phyloP scores from a whole-genome alignment of 2,113 vertebrate species.

The Typhlomys cinereus region DNA sequence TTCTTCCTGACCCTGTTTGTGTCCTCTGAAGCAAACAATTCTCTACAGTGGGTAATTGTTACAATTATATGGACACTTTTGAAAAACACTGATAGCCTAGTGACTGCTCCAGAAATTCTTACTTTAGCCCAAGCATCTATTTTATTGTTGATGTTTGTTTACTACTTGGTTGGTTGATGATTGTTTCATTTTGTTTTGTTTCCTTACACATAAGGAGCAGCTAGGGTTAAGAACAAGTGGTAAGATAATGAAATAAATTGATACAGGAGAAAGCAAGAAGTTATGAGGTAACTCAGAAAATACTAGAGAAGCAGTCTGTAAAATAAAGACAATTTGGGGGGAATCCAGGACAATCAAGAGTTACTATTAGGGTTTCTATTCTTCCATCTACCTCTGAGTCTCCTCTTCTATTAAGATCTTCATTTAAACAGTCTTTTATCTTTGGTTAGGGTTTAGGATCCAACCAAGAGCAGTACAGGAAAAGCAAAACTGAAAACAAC shows the following conservation, averaged over 20 bases:
- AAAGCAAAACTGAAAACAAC: too few relatives aligned
- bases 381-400: too few relatives aligned
- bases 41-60: constrained; percentile 1
- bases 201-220: not conserved
- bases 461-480: too few relatives aligned
- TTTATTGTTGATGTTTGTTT: not conserved
- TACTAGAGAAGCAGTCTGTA: not conserved
- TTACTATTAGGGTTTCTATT: not conserved
- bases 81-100: not conserved
- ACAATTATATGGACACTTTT: constrained; percentile 25
- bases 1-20: not conserved
- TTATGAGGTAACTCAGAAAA: not conserved
- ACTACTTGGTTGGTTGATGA: not conserved
- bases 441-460: too few relatives aligned
- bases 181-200: not conserved
- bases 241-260: not conserved
- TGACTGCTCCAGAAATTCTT: not conserved
- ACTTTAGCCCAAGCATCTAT: not conserved
- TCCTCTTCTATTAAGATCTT: too few relatives aligned
- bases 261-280: not conserved
- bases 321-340: not conserved
- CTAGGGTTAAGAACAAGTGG: not conserved
- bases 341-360: not conserved
- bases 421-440: too few relatives aligned
- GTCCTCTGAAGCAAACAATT: constrained; percentile 28